Conservation (phyloP, 2,888 invertebrate genomes). For the Poecilus cupreus region DNA sequence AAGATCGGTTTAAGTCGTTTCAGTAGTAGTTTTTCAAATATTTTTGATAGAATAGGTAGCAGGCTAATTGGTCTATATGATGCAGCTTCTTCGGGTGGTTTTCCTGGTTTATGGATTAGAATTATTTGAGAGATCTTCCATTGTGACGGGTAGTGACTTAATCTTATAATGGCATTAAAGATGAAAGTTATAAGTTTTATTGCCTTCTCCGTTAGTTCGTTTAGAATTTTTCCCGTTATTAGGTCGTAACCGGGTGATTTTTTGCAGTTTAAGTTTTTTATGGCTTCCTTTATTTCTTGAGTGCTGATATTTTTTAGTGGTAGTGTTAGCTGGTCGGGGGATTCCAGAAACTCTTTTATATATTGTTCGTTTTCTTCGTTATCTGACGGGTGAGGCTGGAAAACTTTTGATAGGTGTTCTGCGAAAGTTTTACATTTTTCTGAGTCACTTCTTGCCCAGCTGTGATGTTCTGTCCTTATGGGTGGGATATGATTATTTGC, state of each 20-base stretch:
- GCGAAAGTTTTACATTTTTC: slow-evolving; percentile 64
- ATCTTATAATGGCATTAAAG: slow-evolving; percentile 57
- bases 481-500: slow-evolving; percentile 60
- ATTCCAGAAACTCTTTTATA: slow-evolving; percentile 7
- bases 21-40: slow-evolving; percentile 62
- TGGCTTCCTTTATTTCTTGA: slow-evolving; percentile 29
- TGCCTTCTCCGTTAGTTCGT: too few species aligned
- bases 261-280: background rate
- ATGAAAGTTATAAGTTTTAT: slow-evolving; percentile 43
- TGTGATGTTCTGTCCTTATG: slow-evolving; percentile 59
- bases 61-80: slow-evolving; percentile 63
- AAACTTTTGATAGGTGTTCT: slow-evolving; percentile 61
- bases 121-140: too few species aligned
- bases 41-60: slow-evolving; percentile 61
- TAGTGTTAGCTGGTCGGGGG: slow-evolving; percentile 40
- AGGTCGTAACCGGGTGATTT: slow-evolving; percentile 62
- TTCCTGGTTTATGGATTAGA: too few species aligned
- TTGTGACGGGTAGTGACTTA: slow-evolving; percentile 61
- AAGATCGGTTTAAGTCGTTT: slow-evolving; percentile 47
- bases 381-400: slow-evolving; percentile 55
- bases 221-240: too few species aligned
- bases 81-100: slow-evolving; percentile 56
- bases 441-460: slow-evolving; percentile 61
- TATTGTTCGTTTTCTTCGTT: background rate
- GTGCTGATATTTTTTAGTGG: slow-evolving; percentile 56